A percentile compares a stretch with the other conserved stretches of the same genome.
phyloP scores from a whole-genome alignment of 2,888 invertebrate species.

The Xylocampa areola region DNA sequence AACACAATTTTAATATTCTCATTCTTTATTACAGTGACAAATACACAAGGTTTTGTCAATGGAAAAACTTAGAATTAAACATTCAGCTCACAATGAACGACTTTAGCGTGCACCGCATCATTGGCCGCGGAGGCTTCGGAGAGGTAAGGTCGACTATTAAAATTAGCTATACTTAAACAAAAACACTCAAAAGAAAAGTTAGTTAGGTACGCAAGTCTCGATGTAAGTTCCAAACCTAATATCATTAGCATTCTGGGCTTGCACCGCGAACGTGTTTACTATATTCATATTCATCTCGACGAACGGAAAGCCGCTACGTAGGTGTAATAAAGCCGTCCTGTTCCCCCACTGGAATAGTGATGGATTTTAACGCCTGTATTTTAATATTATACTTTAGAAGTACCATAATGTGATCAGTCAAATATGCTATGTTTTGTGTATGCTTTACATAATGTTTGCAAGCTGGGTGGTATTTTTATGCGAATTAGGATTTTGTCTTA shows the following conservation, averaged over 20 bases:
- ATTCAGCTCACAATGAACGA: conserved; percentile 99
- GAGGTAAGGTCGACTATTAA: conserved; percentile 89
- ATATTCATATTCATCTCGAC: conserved; percentile 70
- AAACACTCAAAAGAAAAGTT: conserved; percentile 46
- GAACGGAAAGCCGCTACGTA: conserved; percentile 65
- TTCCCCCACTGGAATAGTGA: conserved; percentile 64
- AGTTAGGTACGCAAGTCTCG: conserved; percentile 52
- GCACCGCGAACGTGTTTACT: conserved; percentile 59
- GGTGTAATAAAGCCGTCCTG: conserved; percentile 65
- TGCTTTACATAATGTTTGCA: conserved; percentile 27
- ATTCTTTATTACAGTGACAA: conserved; percentile 95
- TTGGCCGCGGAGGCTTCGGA: conserved; percentile 99
- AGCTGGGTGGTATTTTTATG: conserved; percentile 1
- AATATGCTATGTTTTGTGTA: conserved; percentile 16
- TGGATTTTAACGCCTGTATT: conserved; percentile 54
- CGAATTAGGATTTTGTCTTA: background rate
- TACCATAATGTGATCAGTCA: conserved; percentile 35
- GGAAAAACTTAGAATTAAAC: conserved; percentile 99
- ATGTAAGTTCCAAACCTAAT: conserved; percentile 56
- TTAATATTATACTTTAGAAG: conserved; percentile 42
- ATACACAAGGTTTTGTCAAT: conserved; percentile 99
- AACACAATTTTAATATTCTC: conserved; percentile 19
- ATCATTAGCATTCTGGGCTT: conserved; percentile 63
- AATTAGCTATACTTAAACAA: conserved; percentile 35
- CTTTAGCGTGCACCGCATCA: conserved; percentile 99